phyloP scores from a whole-genome alignment of 2,797 vertebrate species.

The Melanotaenia pygmaea region DNA sequence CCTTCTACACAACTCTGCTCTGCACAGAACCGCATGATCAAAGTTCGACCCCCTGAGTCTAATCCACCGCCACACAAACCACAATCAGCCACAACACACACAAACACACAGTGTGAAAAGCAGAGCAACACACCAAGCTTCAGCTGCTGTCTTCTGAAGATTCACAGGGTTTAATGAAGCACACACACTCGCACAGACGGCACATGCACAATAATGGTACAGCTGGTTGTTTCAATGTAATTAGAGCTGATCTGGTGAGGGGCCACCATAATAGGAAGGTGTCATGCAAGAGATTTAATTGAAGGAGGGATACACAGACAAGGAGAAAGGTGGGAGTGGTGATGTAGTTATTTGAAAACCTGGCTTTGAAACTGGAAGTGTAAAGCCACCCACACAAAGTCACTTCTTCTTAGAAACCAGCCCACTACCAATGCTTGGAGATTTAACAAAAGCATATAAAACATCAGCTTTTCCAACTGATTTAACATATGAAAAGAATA shows the following conservation, averaged over 20 bases:
- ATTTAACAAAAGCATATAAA: background rate
- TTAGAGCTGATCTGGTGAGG: constrained; percentile 43
- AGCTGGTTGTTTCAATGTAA: constrained; percentile 43
- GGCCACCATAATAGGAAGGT: constrained; percentile 34
- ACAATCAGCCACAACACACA: constrained; percentile 18
- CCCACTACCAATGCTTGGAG: background rate
- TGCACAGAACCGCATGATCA: constrained; percentile 34
- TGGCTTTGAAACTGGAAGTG: constrained; percentile 38
- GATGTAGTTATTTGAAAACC: constrained; percentile 35
- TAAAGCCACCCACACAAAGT: constrained; percentile 25
- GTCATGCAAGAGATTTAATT: constrained; percentile 35
- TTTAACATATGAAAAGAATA: background rate
- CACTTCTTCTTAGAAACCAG: constrained; percentile 11
- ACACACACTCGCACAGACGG: constrained; percentile 19
- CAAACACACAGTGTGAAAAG: constrained; percentile 34
- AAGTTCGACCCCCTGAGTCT: constrained; percentile 44
- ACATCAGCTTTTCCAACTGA: background rate
- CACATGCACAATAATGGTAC: constrained; percentile 4
- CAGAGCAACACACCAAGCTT: constrained; percentile 38
- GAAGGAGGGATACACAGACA: constrained; percentile 21
- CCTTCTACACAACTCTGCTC: constrained; percentile 24
- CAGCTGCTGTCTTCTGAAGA: constrained; percentile 42
- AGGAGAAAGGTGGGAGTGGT: constrained; percentile 19
- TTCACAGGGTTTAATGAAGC: constrained; percentile 53
- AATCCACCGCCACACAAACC: constrained; percentile 44